Conservation (phyloP, 2,797 vertebrate species). For the Acipenser ruthenus region DNA sequence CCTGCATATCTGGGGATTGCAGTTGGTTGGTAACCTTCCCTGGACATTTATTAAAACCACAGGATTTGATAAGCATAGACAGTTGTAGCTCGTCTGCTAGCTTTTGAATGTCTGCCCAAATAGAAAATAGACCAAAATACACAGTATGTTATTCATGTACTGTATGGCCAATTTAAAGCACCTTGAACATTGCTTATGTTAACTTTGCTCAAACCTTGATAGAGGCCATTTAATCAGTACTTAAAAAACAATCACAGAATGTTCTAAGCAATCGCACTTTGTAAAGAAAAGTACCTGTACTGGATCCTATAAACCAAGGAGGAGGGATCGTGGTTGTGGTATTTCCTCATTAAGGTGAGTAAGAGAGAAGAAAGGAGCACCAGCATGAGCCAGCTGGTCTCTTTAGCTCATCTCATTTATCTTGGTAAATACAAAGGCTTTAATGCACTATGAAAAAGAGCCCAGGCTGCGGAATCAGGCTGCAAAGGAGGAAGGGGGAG, state of each 20-base stretch:
- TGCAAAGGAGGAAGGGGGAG: neutral
- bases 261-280: no score
- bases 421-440: constrained; percentile 20
- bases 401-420: constrained; percentile 25
- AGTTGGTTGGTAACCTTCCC: neutral
- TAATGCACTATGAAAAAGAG: constrained; percentile 14
- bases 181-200: neutral
- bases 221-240: no score
- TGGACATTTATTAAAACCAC: neutral
- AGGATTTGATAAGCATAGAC: neutral
- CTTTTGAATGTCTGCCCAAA: neutral
- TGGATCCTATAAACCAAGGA: neutral
- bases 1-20: neutral
- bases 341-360: neutral
- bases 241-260: no score
- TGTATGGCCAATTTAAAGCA: neutral
- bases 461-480: constrained; percentile 27
- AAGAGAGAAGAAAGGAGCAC: neutral
- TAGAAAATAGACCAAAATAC: neutral
- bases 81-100: neutral
- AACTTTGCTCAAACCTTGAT: neutral
- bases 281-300: no score
- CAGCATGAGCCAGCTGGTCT: constrained; percentile 29
- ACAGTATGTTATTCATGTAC: neutral
- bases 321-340: constrained; percentile 9